A percentile compares a stretch with the other conserved stretches of the same genome.
These are phyloP conservation scores for Aricia artaxerxes DNA, from an alignment of 2,888 invertebrate genomes.

Conservation along the genomic window DNA sequence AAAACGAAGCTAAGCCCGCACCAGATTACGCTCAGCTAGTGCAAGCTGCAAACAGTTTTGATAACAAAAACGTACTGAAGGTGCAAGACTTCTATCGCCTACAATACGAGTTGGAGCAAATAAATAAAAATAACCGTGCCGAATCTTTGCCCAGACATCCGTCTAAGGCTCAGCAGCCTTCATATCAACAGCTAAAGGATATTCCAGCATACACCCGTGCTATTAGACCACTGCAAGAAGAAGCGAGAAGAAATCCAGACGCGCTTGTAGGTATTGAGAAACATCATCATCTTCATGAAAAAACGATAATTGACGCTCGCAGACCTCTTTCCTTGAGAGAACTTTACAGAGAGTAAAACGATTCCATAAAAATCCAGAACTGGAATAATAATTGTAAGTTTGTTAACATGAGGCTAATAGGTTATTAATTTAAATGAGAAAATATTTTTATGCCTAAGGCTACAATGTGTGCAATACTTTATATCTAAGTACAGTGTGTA, in stretches of 20 bases:
- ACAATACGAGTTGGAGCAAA: slow-evolving; percentile 14
- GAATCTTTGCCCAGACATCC: neutral
- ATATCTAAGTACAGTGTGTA: neutral
- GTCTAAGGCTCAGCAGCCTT: neutral
- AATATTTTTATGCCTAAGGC: neutral
- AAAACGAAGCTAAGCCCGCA: neutral
- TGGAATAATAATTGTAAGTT: neutral
- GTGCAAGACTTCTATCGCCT: neutral
- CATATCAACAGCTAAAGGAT: neutral
- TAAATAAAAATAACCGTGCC: neutral
- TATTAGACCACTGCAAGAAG: neutral
- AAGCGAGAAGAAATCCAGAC: neutral
- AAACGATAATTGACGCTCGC: neutral
- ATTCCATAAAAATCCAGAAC: neutral
- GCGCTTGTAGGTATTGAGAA: slow-evolving; percentile 1
- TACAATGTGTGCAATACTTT: slow-evolving; percentile 8
- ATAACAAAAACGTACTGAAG: neutral
- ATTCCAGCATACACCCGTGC: neutral
- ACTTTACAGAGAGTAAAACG: neutral
- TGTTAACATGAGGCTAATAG: slow-evolving; percentile 4
- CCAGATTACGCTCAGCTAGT: neutral
- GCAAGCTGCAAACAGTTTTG: neutral
- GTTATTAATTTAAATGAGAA: neutral
- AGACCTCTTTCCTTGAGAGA: neutral
- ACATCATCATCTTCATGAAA: slow-evolving; percentile 3